Evolutionary conservation across 53 echinoderm and acorn worm species (phyloP), one percentile per base, ranked within the genome.

Genomic region (Paracentrotus lividus): DNA sequence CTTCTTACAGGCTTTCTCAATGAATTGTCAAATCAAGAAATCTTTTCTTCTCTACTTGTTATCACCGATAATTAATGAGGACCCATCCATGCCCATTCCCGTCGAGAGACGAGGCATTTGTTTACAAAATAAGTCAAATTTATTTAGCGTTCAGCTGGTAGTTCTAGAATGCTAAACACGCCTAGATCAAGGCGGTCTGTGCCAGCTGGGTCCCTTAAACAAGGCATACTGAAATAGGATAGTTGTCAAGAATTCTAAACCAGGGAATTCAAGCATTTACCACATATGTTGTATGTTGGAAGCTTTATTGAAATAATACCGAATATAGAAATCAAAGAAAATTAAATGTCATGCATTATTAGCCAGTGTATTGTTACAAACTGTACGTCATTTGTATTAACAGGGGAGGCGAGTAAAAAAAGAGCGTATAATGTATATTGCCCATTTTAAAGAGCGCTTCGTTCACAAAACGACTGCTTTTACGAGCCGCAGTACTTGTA

Each of bases 91-190:
- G 34, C 34, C 56, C 86, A 0, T 31, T 23, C 33, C 86, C 86
- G 21, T 86, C 7, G 56, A 86, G 86, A 31, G 1, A 86, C 38
- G 56, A 33, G 47, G 86, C 86, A 56, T 34, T 86, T 86, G 86
- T 86, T 86, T 55, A 53, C 56, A 86, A 56, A 53, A 86, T 86
- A 86, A 53, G 32, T 86, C 86, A 56, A 53, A 86, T 86, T 86
- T 86, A 56, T 56, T 21, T 20, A 16, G 33, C 55, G 47, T 86
- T 16, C 86, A 55, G 20, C 56, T 21, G 86, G 47, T 47, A 34
- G 55, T 33, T 27, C 55, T 53, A 86, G 86, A 86, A 86, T 86
- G 53, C 86, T 1, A 86, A 56, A 7, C 38, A 47, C 86, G 86
- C 38, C 33, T 21, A 8, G 55, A 47, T 86, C 34, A 36, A 54